Base-by-base conservation (phyloP, 2,888 invertebrate species). In the Cryptocephalus primarius region DNA sequence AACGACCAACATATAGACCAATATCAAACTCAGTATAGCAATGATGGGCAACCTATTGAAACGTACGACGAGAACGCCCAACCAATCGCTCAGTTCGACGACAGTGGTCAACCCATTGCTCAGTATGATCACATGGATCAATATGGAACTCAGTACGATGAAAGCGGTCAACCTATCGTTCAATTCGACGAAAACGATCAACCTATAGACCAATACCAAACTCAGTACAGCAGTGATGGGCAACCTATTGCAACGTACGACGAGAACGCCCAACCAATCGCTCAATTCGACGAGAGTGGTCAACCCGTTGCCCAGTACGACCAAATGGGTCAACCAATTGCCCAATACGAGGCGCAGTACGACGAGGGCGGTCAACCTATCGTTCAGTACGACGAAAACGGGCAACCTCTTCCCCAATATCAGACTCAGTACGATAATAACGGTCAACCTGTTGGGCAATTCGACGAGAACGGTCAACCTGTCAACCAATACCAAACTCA, bases 371-470 rank as follows among this genome's bases (percentile, higher is more conserved):
- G 55, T 4, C 60, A 60, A 46, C 49, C 45, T 1, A 33, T 56
- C 34, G 46, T 40, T 8, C 54, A 56, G 38, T 59, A 55, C 46
- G 56, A 56, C 31, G 54, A 57, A 44, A 54, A 53, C 45, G 55
- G 52, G 8, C 56, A 55, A 39, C 46, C 45, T 8, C 44, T 54
- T 42, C 49, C 48, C 36, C 53, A 58, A 12, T 62, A 63, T 43
- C 60, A 63, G 39, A 45, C 36, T 14, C 45, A 57, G 45, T 62
- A 58, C 42, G 55, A 62, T 44, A 52, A 58, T 48, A 56, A 48
- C 41, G 58, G 54, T 8, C 60, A 60, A 43, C 51, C 52, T 11
- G 45, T 57, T 32, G 4, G 3, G 3, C 58, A 58, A 32, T 59
- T 60, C 43, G 57, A 61, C 42, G 56, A 55, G 51, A 53, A 55